Evolutionary conservation across 2,113 vertebrate species (phyloP), one percentile per base, ranked within the genome.

Genomic region (Ageneiosus marmoratus): DNA sequence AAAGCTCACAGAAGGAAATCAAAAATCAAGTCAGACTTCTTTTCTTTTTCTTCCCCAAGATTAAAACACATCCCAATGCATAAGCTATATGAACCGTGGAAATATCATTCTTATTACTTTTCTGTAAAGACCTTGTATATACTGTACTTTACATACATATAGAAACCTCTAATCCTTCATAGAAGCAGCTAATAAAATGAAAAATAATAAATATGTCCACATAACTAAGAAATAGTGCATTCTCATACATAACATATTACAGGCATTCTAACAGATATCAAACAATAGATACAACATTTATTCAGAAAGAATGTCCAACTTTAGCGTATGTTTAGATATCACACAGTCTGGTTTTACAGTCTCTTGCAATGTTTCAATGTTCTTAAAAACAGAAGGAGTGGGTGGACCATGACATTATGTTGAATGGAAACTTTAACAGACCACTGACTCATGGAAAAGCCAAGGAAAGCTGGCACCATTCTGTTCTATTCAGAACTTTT

Each of bases 381-480:
- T 70, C 37, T 46, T 15, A 53, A 70, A 63, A 76, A 65, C 4
- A 34, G 20, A 27, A 18, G 13, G n/a, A 76, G 55, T 56, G 73
- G 44, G 37, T 46, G 41, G 48, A 74, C 53, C 27, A 60, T 74
- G 55, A 67, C 60, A 69, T 55, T 55, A 83, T 76, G 44, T 51
- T 44, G 41, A 48, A 76, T 91, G 85, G 73, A 90, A 92, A 92
- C 87, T 89, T 76, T 87, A 89, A 92, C 88, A 91, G 88, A 83
- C 44, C 53, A 80, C 76, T n/a, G 76, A 85, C 91, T 91, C 92
- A 89, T 91, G 91, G 86, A 92, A 91, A 82, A 85, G 51, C 86
- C 83, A 88, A 56, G 81, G 77, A 86, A 84, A 88, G 81, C 83
- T 82, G 88, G 89, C 83, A 86, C 72, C 73, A 80, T 84, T 91